phyloP scores from a whole-genome alignment of 2,797 vertebrate genomes.

The Spea hammondii region DNA sequence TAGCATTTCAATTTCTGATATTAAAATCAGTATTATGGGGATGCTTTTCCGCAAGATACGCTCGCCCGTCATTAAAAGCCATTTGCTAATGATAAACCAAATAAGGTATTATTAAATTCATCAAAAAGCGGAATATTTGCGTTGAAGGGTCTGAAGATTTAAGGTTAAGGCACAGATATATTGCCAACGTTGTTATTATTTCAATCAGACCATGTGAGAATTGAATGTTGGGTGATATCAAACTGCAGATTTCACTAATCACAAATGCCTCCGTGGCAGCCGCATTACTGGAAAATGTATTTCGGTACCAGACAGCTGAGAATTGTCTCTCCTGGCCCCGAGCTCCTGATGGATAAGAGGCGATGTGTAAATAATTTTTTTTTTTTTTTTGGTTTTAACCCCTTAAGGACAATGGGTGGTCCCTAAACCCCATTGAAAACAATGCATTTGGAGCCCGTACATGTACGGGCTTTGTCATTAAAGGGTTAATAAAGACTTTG shows the following conservation, averaged over 20 bases:
- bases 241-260: conserved; percentile 51
- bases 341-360: conserved; percentile 47
- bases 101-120: conserved; percentile 56
- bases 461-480: no score
- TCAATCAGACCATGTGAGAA: conserved; percentile 70
- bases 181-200: conserved; percentile 64
- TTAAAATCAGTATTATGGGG: no score
- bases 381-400: conserved; percentile 24
- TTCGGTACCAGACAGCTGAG: conserved; percentile 50
- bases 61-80: background rate
- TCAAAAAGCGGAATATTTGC: conserved; percentile 69
- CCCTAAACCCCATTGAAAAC: conserved; percentile 10
- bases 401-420: no score
- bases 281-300: conserved; percentile 1
- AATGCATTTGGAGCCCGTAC: conserved; percentile 9
- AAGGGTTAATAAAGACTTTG: conserved; percentile 45
- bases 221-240: conserved; percentile 54
- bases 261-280: background rate
- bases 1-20: no score
- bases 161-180: conserved; percentile 67
- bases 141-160: conserved; percentile 66
- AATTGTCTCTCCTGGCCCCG: conserved; percentile 48
- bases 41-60: no score
- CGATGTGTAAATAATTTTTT: conserved; percentile 5
- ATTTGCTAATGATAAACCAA: conserved; percentile 33